Evolutionary conservation across 37 sponge, comb jelly and placozoan genomes (phyloP), one percentile per base, ranked within the genome.

Genomic region (Oscarella lobularis): DNA sequence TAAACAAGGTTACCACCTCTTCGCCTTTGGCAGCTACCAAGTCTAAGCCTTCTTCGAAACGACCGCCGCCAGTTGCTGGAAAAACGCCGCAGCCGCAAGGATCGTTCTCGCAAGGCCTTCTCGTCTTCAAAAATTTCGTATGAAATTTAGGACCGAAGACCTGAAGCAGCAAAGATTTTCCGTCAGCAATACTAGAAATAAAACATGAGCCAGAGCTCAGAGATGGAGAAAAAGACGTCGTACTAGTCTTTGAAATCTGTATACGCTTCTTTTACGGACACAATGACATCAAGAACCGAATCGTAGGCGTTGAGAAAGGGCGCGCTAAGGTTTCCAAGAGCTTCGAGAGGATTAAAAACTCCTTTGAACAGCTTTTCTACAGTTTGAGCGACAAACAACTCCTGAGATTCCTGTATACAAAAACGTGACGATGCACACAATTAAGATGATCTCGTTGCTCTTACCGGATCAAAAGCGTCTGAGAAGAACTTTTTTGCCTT

Each of bases 31-130:
- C 5, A 2, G 31, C 37, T 27, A 74, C 29, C 30, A 87, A 66
- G 65, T 80, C 85, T 33, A 90, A 67, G 9, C 91, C 91, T 32
- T 55, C 41, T 2, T 73, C 41, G 72, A 67, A 90, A 0, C 2
- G 34, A 35, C 73, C 85, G 0, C 70, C 70, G 3, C 72, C 60
- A 36, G 85, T 90, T 3, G 84, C 37, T 27, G 91, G 91, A 41
- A 80, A 90, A 6, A 38, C 77, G 36, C 91, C 91, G 86, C 91
- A 90, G 41, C 84, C 84, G 78, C 74, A 78, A 0, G 36, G 33
- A 31, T 67, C 68, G 9, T 48, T 20, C 9, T 9, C 9, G 20
- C 60, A 48, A 9, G 60, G 60, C 20, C 60, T 48, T 20, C 60
- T 48, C 60, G 9, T 48, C 14, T 20, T 9, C 20, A 20, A 20